Evolutionary conservation across 2,888 invertebrate genomes (phyloP).

Genomic region (Lathronympha strigana): DNA sequence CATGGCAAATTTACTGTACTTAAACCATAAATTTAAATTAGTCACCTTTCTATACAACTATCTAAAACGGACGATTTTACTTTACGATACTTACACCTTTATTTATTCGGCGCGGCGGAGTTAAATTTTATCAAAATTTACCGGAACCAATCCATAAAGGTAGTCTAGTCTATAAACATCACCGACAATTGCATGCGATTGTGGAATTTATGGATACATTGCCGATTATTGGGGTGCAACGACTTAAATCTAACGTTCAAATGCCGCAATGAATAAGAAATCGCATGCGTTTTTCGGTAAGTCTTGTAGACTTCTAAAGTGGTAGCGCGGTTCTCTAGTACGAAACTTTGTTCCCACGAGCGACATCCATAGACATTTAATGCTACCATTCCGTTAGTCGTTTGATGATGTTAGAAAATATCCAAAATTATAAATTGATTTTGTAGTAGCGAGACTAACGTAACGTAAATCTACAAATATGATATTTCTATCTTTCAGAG

Average conservation of each 20-base stretch:
- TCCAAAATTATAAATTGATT: background rate
- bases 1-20: no score
- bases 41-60: background rate
- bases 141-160: constrained; percentile 32
- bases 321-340: constrained; percentile 20
- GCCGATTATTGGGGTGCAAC: no score
- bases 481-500: no score
- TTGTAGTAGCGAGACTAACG: background rate
- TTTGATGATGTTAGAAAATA: background rate
- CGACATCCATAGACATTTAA: constrained; percentile 20
- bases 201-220: no score
- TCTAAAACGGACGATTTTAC: background rate
- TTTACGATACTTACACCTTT: background rate
- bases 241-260: no score
- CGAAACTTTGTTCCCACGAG: constrained; percentile 34
- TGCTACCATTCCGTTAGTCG: constrained; percentile 13
- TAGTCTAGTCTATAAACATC: no score
- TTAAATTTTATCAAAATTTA: constrained; percentile 19
- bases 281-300: no score
- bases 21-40: no score
- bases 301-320: no score
- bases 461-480: background rate
- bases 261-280: no score
- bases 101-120: background rate
- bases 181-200: no score